Evolutionary conservation across 37 sponge, comb jelly and placozoan genomes (phyloP).

Genomic region (Corticium candelabrum): DNA sequence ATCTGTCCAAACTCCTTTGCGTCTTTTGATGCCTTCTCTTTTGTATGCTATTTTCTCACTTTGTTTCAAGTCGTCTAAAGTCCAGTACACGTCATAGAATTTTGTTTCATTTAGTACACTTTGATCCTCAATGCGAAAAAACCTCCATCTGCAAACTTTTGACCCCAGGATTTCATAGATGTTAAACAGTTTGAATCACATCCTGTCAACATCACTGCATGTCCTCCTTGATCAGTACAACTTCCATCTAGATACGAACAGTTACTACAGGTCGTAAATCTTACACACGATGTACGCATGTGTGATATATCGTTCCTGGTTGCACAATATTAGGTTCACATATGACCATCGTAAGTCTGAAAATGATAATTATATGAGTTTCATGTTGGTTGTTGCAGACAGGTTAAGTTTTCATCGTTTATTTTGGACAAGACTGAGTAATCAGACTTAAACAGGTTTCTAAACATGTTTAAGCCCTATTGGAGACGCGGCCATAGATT

Average conservation of each 20-base stretch:
- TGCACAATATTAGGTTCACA: too few relatives aligned
- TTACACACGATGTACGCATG: neutral
- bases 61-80: slow-evolving; percentile 16
- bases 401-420: too few relatives aligned
- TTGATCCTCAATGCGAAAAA: slow-evolving; percentile 18
- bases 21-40: slow-evolving; percentile 3
- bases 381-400: too few relatives aligned
- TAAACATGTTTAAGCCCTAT: too few relatives aligned
- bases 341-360: too few relatives aligned
- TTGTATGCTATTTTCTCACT: slow-evolving; percentile 17
- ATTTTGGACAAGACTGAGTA: too few relatives aligned
- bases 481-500: too few relatives aligned
- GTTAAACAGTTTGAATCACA: slow-evolving; percentile 12
- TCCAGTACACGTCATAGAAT: slow-evolving; percentile 39
- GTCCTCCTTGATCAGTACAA: neutral
- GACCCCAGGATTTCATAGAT: slow-evolving; percentile 35
- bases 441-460: too few relatives aligned
- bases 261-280: neutral
- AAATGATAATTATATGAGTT: too few relatives aligned
- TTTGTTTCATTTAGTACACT: slow-evolving; percentile 11
- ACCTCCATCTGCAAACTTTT: slow-evolving; percentile 23
- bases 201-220: slow-evolving; percentile 28
- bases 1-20: neutral
- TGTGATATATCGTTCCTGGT: too few relatives aligned
- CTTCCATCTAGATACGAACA: neutral